These are phyloP conservation scores for Suncus etruscus DNA, from an alignment of 2,113 vertebrate genomes.

Conservation along the genomic window DNA sequence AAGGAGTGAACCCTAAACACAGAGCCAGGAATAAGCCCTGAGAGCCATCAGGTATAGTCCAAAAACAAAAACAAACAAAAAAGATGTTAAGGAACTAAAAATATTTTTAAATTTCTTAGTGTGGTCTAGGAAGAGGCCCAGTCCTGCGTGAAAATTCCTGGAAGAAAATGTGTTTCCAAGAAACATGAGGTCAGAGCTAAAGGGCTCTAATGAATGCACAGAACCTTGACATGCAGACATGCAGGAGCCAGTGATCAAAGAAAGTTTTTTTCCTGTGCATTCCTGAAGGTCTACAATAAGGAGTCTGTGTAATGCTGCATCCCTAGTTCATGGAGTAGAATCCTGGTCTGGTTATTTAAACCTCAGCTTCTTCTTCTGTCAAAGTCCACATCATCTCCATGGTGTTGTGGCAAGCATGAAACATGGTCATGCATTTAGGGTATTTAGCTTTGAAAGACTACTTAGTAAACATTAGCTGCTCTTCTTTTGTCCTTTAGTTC, in stretches of 20 bases:
- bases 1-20: too few relatives aligned
- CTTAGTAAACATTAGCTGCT: background rate
- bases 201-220: background rate
- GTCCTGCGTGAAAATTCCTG: background rate
- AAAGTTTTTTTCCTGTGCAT: background rate
- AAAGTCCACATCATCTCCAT: background rate
- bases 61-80: too few relatives aligned
- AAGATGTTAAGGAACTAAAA: background rate
- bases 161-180: background rate
- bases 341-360: background rate
- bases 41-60: too few relatives aligned
- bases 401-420: background rate
- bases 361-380: background rate
- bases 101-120: background rate
- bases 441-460: background rate
- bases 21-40: too few relatives aligned
- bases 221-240: background rate
- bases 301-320: background rate
- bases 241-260: background rate
- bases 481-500: slow-evolving; percentile 9
- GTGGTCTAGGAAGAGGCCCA: background rate
- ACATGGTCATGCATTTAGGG: background rate
- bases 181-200: background rate
- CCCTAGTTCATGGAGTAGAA: background rate
- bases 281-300: background rate